Percentiles rank a stretch among this genome's conserved stretches.
Evolutionary conservation across 1,140 invertebrate genomes (phyloP).

Genomic region (Saccostrea glomerata): DNA sequence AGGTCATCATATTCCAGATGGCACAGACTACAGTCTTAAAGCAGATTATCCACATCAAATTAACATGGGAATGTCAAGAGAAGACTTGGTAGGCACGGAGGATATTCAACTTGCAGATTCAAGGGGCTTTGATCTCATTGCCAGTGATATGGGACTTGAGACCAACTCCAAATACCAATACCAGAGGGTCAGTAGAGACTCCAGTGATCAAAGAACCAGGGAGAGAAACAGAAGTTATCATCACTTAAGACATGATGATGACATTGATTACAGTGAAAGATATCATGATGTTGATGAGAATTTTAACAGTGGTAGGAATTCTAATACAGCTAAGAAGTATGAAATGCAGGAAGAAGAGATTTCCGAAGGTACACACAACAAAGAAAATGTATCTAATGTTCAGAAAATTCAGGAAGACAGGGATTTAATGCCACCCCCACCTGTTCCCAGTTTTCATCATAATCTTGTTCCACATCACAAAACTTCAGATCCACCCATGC

Average conservation of each 20-base stretch:
- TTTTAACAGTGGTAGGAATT: neutral
- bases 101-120: slow-evolving; percentile 58
- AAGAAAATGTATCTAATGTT: slow-evolving; percentile 10
- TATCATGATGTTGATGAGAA: neutral
- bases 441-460: slow-evolving; percentile 45
- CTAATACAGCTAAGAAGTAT: neutral
- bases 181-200: neutral
- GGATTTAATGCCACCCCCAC: slow-evolving; percentile 45
- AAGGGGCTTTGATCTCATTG: slow-evolving; percentile 53
- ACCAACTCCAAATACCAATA: neutral
- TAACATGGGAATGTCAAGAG: slow-evolving; percentile 38
- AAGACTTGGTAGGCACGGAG: slow-evolving; percentile 54
- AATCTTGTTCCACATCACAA: slow-evolving; percentile 34
- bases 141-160: neutral
- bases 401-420: slow-evolving; percentile 14
- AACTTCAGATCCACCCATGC: slow-evolving; percentile 47
- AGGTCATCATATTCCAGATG: slow-evolving; percentile 61
- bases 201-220: slow-evolving; percentile 15
- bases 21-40: slow-evolving; percentile 54
- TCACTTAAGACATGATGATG: neutral
- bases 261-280: neutral
- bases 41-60: slow-evolving; percentile 40
- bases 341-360: neutral
- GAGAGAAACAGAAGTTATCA: neutral
- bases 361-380: neutral